Evolutionary conservation across 2,797 vertebrate genomes (phyloP), one percentile per base, ranked within the genome.

Genomic region (Epinephelus malabaricus): DNA sequence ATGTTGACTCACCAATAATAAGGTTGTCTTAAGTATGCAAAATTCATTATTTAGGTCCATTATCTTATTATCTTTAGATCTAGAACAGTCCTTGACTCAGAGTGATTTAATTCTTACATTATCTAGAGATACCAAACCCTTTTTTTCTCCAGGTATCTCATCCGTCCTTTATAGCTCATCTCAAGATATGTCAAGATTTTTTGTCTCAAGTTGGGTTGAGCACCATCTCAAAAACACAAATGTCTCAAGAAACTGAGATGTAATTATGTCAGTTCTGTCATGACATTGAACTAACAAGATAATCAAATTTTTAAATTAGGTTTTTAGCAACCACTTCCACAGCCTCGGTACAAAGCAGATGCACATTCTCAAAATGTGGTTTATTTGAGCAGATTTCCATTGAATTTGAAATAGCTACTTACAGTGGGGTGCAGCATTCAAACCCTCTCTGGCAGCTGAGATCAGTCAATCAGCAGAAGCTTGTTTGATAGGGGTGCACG

Each of bases 381-480:
- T 62, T 18, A 17, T 55, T 61, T 23, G n/a, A 69, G 61, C 17
- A 19, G 40, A 47, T 74, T 81, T 69, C 47, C 45, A 10, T 27
- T 18, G 6, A 55, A 40, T 46, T 53, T 78, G 17, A 43, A 50
- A 45, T 2, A 11, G 53, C 62, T 18, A 46, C 40, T 66, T 55
- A 55, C 56, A 21, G 15, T 49, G 40, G 10, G 56, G 27, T 53
- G 61, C 78, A 40, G n/a, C 7, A 49, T 73, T 63, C 34, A 49
- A 43, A 38, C 15, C 30, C 6, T 61, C 50, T 45, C 54, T 72
- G 46, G 67, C 75, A 81, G 82, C 68, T 61, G 65, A 71, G 63
- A 86, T 82, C 74, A 81, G 25, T 86, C 78, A 69, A 27, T 79
- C 80, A 76, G 23, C 4, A 60, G 50, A 58, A 58, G 73, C 15